Evolutionary conservation across 2,797 vertebrate species (phyloP).

Genomic region (Anniella stebbinsi): DNA sequence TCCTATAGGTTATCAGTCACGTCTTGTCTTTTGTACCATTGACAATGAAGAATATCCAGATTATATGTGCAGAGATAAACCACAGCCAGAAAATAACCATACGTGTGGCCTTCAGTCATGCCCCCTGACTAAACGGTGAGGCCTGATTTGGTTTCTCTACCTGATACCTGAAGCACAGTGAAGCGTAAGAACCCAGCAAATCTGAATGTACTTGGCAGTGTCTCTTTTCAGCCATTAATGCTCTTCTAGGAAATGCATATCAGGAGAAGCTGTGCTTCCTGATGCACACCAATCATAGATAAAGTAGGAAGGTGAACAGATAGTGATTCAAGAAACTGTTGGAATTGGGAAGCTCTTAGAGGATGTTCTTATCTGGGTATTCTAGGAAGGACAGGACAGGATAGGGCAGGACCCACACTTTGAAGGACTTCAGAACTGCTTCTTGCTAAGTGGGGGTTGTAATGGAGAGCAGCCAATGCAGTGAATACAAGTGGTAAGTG

Average conservation of each 20-base stretch:
- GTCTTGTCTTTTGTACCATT: conserved; percentile 90
- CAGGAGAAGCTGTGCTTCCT: neutral
- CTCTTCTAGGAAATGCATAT: conserved; percentile 5
- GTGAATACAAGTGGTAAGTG: neutral
- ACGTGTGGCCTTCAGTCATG: conserved; percentile 90
- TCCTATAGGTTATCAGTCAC: conserved; percentile 89
- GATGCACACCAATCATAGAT: neutral
- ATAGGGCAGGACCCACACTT: neutral
- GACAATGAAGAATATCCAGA: conserved; percentile 91
- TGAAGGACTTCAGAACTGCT: neutral
- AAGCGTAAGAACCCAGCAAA: neutral
- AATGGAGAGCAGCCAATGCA: neutral
- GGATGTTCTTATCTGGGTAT: neutral
- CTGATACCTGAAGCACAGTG: conserved; percentile 18
- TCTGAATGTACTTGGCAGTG: neutral
- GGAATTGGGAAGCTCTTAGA: neutral
- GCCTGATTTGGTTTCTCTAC: conserved; percentile 21
- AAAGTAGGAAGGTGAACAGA: neutral
- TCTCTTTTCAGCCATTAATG: neutral
- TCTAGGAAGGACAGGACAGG: neutral
- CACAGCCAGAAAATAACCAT: conserved; percentile 83
- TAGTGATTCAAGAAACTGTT: neutral
- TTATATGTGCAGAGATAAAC: conserved; percentile 86
- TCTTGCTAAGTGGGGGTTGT: neutral
- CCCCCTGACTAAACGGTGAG: conserved; percentile 88